Base-by-base conservation (phyloP, 2,113 vertebrate genomes). In the Acanthochromis polyacanthus region DNA sequence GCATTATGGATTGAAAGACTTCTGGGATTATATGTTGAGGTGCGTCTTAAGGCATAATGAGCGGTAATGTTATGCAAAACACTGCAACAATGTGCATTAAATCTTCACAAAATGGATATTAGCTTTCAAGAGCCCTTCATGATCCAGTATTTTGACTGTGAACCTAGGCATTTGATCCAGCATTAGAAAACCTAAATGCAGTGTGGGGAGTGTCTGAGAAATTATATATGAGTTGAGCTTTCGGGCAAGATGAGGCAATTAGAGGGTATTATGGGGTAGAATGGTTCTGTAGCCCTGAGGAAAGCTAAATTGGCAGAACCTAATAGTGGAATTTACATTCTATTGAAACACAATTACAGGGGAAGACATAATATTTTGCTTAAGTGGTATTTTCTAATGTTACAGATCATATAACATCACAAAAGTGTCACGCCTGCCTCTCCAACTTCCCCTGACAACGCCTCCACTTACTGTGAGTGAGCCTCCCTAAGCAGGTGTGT, bases 261-360 rank as follows among this genome's bases (percentile, higher is more conserved):
- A 78, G 40, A 11, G 32, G 28, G 60, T 63, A 23, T 79, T 71
- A 38, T 51, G 48, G 61, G 55, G 23, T 64, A 25, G 65, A 45
- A 57, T 50, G 6, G 5, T 46, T 74, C 25, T 69, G 58, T 57
- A 36, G 60, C 67, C 46, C 9, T 0, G 20, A 59, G 71, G 46
- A 30, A 69, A 71, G 16, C 14, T 46, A 38, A 48, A n/a, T 40
- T 69, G 69, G 52, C 75, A 30, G 53, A 23, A 20, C 19, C 10
- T 52, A 62, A 11, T 15, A 56, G 1, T 43, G 28, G 52, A 51
- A 64, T 76, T 76, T 72, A 55, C 11, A 9, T 56, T 63, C 62
- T 68, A 64, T 80, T 69, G 51, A 60, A 80, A 64, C 22, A 53
- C 67, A 76, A 60, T 72, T 50, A 43, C 71, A 40, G 67, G 72